A percentile compares a stretch with the other conserved stretches of the same genome.
Evolutionary conservation across 2,888 invertebrate genomes (phyloP).

Genomic region (Rhyacophila evoluta): DNA sequence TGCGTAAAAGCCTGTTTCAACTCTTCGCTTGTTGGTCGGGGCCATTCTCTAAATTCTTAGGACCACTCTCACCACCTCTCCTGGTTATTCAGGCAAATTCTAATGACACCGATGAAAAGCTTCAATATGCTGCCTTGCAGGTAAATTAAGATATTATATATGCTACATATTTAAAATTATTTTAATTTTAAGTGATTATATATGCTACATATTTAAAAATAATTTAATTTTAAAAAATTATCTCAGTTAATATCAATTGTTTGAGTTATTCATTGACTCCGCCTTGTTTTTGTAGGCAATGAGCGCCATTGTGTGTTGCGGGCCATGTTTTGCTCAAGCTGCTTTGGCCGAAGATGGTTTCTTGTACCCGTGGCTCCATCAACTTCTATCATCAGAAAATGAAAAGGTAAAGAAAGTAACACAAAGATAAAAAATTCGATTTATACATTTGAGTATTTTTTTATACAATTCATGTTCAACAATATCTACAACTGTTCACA

Average conservation of each 20-base stretch:
- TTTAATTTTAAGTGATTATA: no score
- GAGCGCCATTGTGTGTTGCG: conserved; percentile 96
- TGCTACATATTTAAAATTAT: no score
- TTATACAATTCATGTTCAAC: no score
- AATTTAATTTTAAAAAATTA: no score
- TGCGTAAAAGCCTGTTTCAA: conserved; percentile 88
- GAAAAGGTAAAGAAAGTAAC: conserved; percentile 78
- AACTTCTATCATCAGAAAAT: conserved; percentile 88
- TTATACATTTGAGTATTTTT: no score
- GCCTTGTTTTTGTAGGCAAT: conserved; percentile 82
- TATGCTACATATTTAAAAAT: no score
- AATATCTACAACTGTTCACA: no score
- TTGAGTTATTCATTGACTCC: no score
- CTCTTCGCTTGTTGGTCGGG: conserved; percentile 97
- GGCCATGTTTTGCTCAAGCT: conserved; percentile 90
- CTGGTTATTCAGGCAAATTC: conserved; percentile 18
- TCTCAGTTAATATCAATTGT: no score
- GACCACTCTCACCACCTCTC: conserved; percentile 64
- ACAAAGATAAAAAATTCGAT: no score
- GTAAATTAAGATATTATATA: no score
- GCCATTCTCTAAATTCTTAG: conserved; percentile 81
- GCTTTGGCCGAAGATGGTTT: conserved; percentile 91
- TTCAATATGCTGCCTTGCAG: conserved; percentile 74
- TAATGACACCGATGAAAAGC: conserved; percentile 68
- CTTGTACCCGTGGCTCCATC: conserved; percentile 94